Evolutionary conservation across 1,140 invertebrate species (phyloP).

Genomic region (Ptiloglossa arizonensis): DNA sequence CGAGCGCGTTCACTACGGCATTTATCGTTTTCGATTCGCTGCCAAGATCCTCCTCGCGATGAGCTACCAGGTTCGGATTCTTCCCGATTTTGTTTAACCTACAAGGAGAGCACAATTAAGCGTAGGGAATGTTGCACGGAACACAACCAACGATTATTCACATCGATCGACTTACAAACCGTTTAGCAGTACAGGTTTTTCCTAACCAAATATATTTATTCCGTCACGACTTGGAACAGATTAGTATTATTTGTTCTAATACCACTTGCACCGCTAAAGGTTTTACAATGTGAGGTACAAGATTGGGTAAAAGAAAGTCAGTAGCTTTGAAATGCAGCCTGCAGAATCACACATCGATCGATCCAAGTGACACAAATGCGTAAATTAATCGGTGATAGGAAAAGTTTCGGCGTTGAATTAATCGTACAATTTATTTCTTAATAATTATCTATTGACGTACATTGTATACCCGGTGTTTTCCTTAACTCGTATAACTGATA

Average conservation of each 20-base stretch:
- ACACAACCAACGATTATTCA: constrained; percentile 79
- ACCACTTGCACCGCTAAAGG: constrained; percentile 67
- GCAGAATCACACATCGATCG: constrained; percentile 21
- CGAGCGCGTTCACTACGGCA: constrained; percentile 94
- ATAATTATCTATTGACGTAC: too few relatives aligned
- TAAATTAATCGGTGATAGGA: too few relatives aligned
- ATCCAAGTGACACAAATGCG: too few relatives aligned
- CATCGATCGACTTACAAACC: constrained; percentile 75
- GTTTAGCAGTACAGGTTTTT: constrained; percentile 71
- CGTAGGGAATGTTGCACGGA: constrained; percentile 80
- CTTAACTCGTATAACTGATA: too few relatives aligned
- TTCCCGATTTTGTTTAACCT: constrained; percentile 99
- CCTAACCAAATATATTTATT: constrained; percentile 29
- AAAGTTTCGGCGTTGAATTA: too few relatives aligned
- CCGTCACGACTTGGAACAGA: constrained; percentile 50
- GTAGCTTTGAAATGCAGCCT: constrained; percentile 42
- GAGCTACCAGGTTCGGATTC: constrained; percentile 97
- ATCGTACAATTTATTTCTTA: too few relatives aligned
- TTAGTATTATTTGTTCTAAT: constrained; percentile 52
- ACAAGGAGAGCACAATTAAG: constrained; percentile 80
- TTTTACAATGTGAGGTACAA: constrained; percentile 45
- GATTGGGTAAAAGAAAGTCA: constrained; percentile 49
- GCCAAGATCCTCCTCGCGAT: constrained; percentile 93
- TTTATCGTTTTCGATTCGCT: constrained; percentile 95
- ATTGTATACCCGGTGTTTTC: too few relatives aligned